Evolutionary conservation across 92 coral and sea anemone genomes (phyloP).

Genomic region (Nematostella vectensis): DNA sequence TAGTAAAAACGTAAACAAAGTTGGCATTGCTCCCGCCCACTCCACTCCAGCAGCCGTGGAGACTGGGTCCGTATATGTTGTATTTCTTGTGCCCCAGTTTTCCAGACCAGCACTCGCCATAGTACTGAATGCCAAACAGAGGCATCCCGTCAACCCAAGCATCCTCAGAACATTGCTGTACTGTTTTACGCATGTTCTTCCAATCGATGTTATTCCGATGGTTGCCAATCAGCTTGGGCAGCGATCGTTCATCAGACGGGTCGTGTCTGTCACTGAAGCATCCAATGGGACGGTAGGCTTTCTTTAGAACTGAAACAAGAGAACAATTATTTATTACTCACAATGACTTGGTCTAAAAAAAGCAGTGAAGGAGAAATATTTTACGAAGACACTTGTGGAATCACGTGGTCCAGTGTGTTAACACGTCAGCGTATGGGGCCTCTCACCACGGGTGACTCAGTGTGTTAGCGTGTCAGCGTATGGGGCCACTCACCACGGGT

Average conservation of each 20-base stretch:
- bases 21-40: slow-evolving; percentile 33
- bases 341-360: too few species aligned
- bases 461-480: too few species aligned
- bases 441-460: too few species aligned
- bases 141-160: slow-evolving; percentile 37
- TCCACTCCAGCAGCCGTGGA: slow-evolving; percentile 43
- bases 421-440: too few species aligned
- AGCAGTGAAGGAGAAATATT: too few species aligned
- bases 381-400: too few species aligned
- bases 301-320: not conserved
- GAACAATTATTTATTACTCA: too few species aligned
- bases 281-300: slow-evolving; percentile 33
- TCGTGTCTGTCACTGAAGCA: slow-evolving; percentile 43
- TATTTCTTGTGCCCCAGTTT: slow-evolving; percentile 25
- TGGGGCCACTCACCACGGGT: too few species aligned
- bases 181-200: slow-evolving; percentile 37
- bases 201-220: slow-evolving; percentile 50
- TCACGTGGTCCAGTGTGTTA: too few species aligned
- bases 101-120: slow-evolving; percentile 87
- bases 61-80: slow-evolving; percentile 32
- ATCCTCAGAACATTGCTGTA: slow-evolving; percentile 36
- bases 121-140: slow-evolving; percentile 67
- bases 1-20: slow-evolving; percentile 44
- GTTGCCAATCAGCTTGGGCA: slow-evolving; percentile 38
- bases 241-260: slow-evolving; percentile 22